Conservation (phyloP, 2,797 vertebrate species). For the Liasis olivaceus region DNA sequence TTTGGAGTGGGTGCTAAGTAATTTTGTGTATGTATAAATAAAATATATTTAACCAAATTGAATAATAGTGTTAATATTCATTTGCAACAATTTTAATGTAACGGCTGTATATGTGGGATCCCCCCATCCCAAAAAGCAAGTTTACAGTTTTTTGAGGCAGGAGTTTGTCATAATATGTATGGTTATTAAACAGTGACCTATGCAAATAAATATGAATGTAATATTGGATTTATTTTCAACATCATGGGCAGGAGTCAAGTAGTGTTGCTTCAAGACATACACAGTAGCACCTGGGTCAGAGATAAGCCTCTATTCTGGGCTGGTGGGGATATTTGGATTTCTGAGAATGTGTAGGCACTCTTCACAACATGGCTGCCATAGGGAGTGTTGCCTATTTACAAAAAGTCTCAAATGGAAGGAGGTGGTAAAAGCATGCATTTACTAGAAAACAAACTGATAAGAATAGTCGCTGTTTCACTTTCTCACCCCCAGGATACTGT, state of each 20-base stretch:
- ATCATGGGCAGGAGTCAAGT: background rate
- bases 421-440: background rate
- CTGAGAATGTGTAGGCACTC: background rate
- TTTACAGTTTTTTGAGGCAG: background rate
- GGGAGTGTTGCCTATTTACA: background rate
- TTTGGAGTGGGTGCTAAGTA: background rate
- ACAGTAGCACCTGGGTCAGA: background rate
- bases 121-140: background rate
- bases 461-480: background rate
- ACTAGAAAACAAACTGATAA: background rate
- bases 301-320: background rate
- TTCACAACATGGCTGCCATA: background rate
- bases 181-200: background rate
- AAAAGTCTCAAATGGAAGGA: background rate
- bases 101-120: background rate
- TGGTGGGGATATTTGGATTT: background rate
- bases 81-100: background rate
- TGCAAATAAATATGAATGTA: background rate
- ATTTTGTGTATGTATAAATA: background rate
- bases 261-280: background rate
- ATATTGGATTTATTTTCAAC: background rate
- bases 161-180: background rate
- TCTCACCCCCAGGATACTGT: background rate
- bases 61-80: background rate
- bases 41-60: background rate